Conservation (phyloP, 2,113 vertebrate species). For the Mastomys coucha region DNA sequence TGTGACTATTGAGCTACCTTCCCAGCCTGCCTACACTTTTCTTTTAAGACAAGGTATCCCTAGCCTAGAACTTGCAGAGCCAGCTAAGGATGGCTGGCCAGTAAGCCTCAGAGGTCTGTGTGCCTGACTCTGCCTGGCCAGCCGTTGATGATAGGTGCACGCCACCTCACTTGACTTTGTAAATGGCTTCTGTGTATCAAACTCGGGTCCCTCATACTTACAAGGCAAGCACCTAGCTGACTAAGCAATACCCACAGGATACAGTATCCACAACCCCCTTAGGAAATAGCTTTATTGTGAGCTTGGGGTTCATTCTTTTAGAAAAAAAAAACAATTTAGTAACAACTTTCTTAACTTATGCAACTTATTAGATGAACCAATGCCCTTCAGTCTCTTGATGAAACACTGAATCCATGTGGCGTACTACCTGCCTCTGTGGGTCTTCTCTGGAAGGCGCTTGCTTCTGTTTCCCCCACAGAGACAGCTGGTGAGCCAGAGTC, state of each 20-base stretch:
- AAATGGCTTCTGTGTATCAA: no score
- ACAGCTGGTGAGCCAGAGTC: background rate
- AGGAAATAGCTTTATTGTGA: background rate
- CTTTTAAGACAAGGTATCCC: background rate
- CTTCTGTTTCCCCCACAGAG: background rate
- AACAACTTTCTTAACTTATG: background rate
- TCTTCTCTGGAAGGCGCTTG: background rate
- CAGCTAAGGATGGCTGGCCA: background rate
- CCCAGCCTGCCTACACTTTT: background rate
- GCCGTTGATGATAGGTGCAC: no score
- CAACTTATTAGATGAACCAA: background rate
- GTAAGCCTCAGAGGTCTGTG: background rate
- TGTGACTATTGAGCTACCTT: background rate
- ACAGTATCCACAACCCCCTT: no score
- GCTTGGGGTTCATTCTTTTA: background rate
- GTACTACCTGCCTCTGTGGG: accelerated
- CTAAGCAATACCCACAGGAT: no score
- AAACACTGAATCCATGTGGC: background rate
- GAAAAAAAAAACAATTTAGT: background rate
- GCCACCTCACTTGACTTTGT: background rate
- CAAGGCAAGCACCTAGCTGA: background rate
- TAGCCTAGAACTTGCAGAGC: background rate
- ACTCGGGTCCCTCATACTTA: background rate
- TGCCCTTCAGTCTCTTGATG: background rate
- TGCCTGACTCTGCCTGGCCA: background rate